Evolutionary conservation across 2,113 vertebrate genomes (phyloP).

Genomic region (Thunnus maccoyii): DNA sequence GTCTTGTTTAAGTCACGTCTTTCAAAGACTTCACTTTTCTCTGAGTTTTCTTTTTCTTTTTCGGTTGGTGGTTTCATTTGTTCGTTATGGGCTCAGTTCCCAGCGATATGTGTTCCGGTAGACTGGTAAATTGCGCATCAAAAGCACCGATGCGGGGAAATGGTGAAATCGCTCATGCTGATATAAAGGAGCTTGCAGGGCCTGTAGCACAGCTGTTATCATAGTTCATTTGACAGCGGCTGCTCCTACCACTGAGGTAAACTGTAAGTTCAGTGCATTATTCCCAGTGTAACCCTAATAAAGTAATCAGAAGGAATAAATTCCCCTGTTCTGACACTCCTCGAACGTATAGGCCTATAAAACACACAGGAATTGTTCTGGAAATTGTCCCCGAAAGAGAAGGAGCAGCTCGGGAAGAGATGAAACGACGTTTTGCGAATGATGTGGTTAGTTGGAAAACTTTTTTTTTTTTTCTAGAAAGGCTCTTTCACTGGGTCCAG

Average conservation of each 20-base stretch:
- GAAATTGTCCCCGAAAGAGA: slow-evolving; percentile 33
- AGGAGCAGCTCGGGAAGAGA: neutral
- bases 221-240: slow-evolving; percentile 44
- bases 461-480: slow-evolving; percentile 10
- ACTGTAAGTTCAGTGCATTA: slow-evolving; percentile 5
- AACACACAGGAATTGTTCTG: slow-evolving; percentile 17
- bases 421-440: slow-evolving; percentile 13
- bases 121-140: slow-evolving; percentile 66
- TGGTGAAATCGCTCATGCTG: slow-evolving; percentile 65
- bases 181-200: slow-evolving; percentile 38
- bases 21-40: neutral
- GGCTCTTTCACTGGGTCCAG: slow-evolving; percentile 48
- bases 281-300: neutral
- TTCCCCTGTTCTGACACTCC: slow-evolving; percentile 15
- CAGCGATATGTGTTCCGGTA: slow-evolving; percentile 53
- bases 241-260: slow-evolving; percentile 11
- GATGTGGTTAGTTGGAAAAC: slow-evolving; percentile 38
- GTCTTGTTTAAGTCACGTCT: slow-evolving; percentile 7
- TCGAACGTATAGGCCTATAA: slow-evolving; percentile 26
- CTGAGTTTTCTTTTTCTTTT: neutral
- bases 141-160: slow-evolving; percentile 53
- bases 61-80: slow-evolving; percentile 32
- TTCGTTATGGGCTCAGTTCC: slow-evolving; percentile 35
- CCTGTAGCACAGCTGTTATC: slow-evolving; percentile 50
- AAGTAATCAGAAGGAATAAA: slow-evolving; percentile 17